Base-by-base conservation (phyloP, 2,113 vertebrate species). In the Chlamydotis undulata region DNA sequence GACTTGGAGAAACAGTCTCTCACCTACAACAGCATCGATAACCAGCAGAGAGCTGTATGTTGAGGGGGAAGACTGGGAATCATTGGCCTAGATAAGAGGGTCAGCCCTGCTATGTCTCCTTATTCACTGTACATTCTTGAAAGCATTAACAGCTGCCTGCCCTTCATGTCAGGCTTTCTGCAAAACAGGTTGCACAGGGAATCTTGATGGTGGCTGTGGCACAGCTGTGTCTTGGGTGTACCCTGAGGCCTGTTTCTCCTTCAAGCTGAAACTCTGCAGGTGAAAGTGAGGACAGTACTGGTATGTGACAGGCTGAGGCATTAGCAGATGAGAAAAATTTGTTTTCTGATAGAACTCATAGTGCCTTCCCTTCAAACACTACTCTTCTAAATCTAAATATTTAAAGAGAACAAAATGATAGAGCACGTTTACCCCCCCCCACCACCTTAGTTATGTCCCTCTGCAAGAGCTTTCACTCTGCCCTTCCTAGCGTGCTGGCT, bases 291-390 rank as follows among this genome's bases (percentile, higher is more conserved):
- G 83, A 87, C n/a, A n/a, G 61, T 49, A 50, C 80, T 75, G 69
- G 33, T 71, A 52, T 7, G 39, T 31, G 88, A 89, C 81, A 96
- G 91, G 93, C 91, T 4, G 10, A 96, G 93, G 82, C 90, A 70
- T 91, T 90, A 87, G 90, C 83, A 91, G 93, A 96, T 77, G 88
- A 91, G 92, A 90, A 83, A 70, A 84, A 78, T 15, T 83, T 94
- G 94, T 92, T 94, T 94, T 97, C 94, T 96, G 95, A 89, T 94
- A 93, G 96, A 96, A 93, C 92, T 96, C 95, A 92, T 96, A 96
- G 95, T 96, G 94, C 96, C 96, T 96, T 97, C 95, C 96, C 88
- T 95, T 97, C 86, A 96, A 94, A 96, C 90, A 84, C 94, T 95
- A 92, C 93, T 95, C 93, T 94, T 95, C 59, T 85, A 91, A 96